A percentile compares a stretch with the other conserved stretches of the same genome.
These are phyloP conservation scores for Eupelmus urozonus DNA, from an alignment of 2,888 invertebrate genomes.

Conservation along the genomic window DNA sequence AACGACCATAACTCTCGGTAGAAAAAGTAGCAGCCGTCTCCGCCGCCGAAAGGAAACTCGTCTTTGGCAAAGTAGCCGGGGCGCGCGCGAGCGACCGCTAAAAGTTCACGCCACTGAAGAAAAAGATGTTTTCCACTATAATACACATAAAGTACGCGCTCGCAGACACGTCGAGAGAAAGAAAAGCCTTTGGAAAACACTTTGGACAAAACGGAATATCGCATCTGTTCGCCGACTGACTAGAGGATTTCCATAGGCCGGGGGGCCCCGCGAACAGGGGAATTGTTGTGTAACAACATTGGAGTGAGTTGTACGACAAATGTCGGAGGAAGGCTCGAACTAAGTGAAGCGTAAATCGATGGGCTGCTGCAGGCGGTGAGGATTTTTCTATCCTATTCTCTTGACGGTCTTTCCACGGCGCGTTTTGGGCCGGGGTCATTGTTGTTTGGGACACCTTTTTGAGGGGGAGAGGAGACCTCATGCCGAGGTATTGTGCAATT, in stretches of 20 bases:
- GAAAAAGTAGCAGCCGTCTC: conserved; percentile 19
- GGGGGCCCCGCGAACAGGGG: conserved; percentile 53
- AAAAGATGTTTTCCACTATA: conserved; percentile 47
- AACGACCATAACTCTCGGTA: conserved; percentile 37
- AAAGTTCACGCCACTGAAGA: conserved; percentile 54
- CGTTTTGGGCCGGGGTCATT: conserved; percentile 37
- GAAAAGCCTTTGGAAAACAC: conserved; percentile 19
- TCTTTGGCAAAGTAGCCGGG: background rate
- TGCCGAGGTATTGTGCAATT: conserved; percentile 74
- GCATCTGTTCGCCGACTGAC: conserved; percentile 20
- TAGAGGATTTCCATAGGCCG: conserved; percentile 28
- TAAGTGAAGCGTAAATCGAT: conserved; percentile 76
- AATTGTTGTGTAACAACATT: conserved; percentile 75
- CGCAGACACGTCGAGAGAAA: conserved; percentile 7
- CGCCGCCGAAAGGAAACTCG: conserved; percentile 7
- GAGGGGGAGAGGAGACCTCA: conserved; percentile 69
- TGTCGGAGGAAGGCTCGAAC: conserved; percentile 74
- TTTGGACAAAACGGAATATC: conserved; percentile 7
- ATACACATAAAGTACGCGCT: conserved; percentile 4
- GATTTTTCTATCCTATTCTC: conserved; percentile 64
- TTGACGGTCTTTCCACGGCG: background rate
- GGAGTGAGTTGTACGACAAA: conserved; percentile 76
- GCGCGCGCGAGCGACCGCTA: conserved; percentile 44
- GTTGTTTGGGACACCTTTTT: conserved; percentile 69
- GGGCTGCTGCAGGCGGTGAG: conserved; percentile 56